Evolutionary conservation across 2,888 invertebrate species (phyloP), one percentile per base, ranked within the genome.

Genomic region (Drosophila testacea): DNA sequence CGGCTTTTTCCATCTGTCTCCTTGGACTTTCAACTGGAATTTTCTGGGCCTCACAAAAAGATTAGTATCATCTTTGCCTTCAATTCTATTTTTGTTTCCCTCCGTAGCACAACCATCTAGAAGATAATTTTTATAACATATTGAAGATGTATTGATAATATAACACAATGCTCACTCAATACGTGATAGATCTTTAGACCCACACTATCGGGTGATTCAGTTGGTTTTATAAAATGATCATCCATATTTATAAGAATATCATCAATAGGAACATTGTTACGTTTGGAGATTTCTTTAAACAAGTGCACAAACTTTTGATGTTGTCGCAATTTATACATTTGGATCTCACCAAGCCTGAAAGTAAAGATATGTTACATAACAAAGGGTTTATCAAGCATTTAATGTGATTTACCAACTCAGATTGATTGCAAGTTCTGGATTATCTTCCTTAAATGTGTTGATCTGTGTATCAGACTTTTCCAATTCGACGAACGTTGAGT

Each of bases 21-120:
- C 85, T 62, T 92, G 92, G 4, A 92, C 75, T 85, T 92, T 92
- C 0, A 92, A 42, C n/a, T 82, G 79, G 10, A 92, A 87, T 59
- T 73, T 62, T 46, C 83, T 85, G 0, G 72, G 38, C 27, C 75
- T 83, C 10, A 38, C 5, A 11, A 34, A 46, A 50, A 79, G 73
- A 46, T 76, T 72, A 6, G 61, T 68, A 41, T 51, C 30, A 10
- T 28, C 48, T 0, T 39, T 27, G 5, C 0, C 28, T 0, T 42
- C 11, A 1, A 27, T 0, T 4, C 9, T 13, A n/a, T 28, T 64
- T 34, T 41, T 78, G 59, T 48, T 55, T 0, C 62, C 69, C 57
- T 79, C 66, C 4, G 88, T 47, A 3, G 73, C 81, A 11, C 83
- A 83, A 0, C 91, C 91, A 77, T 79, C 91, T 91, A 27, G 0